Conservation (phyloP, 2,888 invertebrate species). For the Drosophila aldrichi region DNA sequence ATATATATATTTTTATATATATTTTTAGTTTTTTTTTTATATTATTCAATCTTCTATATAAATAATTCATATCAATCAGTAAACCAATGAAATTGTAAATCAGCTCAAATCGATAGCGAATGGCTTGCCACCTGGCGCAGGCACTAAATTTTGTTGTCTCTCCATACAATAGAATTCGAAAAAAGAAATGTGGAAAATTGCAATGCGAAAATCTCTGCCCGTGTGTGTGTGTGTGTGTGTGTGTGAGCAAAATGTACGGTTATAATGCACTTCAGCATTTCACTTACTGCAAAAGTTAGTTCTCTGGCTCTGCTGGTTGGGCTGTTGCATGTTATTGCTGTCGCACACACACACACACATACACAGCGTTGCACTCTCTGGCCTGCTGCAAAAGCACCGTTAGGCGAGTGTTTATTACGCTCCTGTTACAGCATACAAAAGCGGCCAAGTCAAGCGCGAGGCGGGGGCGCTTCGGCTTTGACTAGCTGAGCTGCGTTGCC, state of each 20-base stretch:
- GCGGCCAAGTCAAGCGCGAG: constrained; percentile 51
- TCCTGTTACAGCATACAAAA: constrained; percentile 78
- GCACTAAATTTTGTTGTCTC: constrained; percentile 49
- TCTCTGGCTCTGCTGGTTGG: constrained; percentile 49
- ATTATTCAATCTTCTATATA: too few species aligned
- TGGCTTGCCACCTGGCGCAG: constrained; percentile 51
- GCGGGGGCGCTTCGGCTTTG: not conserved
- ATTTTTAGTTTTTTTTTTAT: not conserved
- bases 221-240: constrained; percentile 28
- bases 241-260: constrained; percentile 64
- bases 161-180: constrained; percentile 47
- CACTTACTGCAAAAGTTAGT: constrained; percentile 54
- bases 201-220: constrained; percentile 35
- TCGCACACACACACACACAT: constrained; percentile 8
- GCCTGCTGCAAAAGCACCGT: constrained; percentile 63
- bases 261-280: constrained; percentile 76
- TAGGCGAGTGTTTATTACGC: constrained; percentile 77
- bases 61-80: not conserved
- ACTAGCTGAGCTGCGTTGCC: not conserved
- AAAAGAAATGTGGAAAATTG: constrained; percentile 56
- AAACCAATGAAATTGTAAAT: constrained; percentile 19
- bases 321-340: constrained; percentile 36
- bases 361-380: constrained; percentile 33
- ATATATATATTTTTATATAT: not conserved
- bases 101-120: constrained; percentile 37